Evolutionary conservation across 2,888 invertebrate species (phyloP).

Genomic region (Acrocera orbiculus): DNA sequence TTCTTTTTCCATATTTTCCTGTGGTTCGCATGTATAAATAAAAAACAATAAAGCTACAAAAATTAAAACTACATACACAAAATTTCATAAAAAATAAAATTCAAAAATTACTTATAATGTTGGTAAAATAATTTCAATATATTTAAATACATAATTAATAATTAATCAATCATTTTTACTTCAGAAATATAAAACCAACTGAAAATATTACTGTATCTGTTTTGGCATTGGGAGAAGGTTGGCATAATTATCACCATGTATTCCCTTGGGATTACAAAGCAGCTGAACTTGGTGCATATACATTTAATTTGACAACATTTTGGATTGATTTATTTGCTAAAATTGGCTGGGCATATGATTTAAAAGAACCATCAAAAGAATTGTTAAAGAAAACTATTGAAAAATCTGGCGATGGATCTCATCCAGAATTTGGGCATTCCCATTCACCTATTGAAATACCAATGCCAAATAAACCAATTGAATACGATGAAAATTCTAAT

Average conservation of each 20-base stretch:
- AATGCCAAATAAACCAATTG: constrained; percentile 8
- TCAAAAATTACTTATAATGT: too few relatives aligned
- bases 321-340: constrained; percentile 50
- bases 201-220: constrained; percentile 60
- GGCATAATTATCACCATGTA: constrained; percentile 89
- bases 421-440: constrained; percentile 15
- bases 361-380: constrained; percentile 44
- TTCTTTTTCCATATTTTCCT: too few relatives aligned
- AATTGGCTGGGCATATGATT: constrained; percentile 61
- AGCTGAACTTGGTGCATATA: constrained; percentile 56
- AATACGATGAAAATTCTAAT: constrained; percentile 6
- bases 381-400: constrained; percentile 40
- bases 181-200: constrained; percentile 55
- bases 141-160: background rate
- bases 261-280: constrained; percentile 91
- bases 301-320: constrained; percentile 50
- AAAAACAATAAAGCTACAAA: too few relatives aligned
- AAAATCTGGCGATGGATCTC: constrained; percentile 31
- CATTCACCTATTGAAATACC: constrained; percentile 11
- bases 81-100: too few relatives aligned
- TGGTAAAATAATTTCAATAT: too few relatives aligned
- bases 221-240: constrained; percentile 67
- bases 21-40: too few relatives aligned
- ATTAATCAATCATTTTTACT: too few relatives aligned
- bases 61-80: too few relatives aligned